Conservation (phyloP, 1,140 invertebrate species). For the Lepidurus apus region DNA sequence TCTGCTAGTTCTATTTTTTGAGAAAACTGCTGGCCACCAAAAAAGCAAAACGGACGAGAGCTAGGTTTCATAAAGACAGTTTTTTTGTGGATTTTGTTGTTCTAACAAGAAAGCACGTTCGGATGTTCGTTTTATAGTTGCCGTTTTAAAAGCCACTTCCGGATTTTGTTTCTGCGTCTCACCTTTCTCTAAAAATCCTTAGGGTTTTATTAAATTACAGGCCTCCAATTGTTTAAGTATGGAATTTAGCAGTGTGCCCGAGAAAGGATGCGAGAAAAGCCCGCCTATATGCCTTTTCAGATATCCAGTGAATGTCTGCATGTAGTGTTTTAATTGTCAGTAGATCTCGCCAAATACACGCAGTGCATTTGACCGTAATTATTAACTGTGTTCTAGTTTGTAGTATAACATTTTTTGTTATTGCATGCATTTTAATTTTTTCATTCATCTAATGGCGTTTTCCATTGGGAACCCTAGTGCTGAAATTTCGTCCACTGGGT, state of each 20-base stretch:
- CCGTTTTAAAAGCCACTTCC: too few species aligned
- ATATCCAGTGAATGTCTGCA: background rate
- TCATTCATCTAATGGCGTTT: background rate
- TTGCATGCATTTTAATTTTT: background rate
- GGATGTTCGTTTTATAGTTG: too few species aligned
- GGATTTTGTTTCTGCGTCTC: too few species aligned
- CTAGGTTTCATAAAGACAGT: background rate
- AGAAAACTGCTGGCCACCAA: background rate
- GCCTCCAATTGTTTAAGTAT: too few species aligned
- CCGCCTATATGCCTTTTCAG: background rate
- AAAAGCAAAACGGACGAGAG: background rate
- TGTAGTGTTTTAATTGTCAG: background rate
- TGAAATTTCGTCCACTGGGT: background rate
- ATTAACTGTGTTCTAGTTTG: background rate
- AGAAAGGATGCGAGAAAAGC: too few species aligned
- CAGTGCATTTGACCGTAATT: background rate
- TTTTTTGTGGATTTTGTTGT: background rate
- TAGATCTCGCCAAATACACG: constrained; percentile 15
- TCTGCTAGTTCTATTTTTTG: background rate
- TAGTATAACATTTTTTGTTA: background rate
- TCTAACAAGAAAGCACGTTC: too few species aligned
- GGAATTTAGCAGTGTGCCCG: too few species aligned
- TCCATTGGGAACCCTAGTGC: background rate
- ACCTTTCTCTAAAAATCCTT: too few species aligned
- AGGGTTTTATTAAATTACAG: too few species aligned